Base-by-base conservation (phyloP, 2,888 invertebrate genomes). In the Eumacrocentrus americanus region DNA sequence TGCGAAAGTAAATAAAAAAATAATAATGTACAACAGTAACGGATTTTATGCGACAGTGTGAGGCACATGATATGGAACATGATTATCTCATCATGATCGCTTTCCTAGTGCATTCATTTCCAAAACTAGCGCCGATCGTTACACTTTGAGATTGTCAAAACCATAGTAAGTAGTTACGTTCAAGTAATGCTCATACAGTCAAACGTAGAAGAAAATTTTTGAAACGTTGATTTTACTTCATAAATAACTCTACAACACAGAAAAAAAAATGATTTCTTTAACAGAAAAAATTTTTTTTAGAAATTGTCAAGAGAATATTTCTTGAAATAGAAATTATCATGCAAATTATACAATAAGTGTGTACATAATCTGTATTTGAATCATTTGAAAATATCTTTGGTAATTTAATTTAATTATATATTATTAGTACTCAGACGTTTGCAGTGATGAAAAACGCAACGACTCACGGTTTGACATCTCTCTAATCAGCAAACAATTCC, bases 41-140 rank as follows among this genome's bases (percentile, higher is more conserved):
- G 37, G 25, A 48, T 56, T 11, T 12, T 34, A 34, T 16, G 5
- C 5, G 37, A 34, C 59, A 46, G 40, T 61, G 57, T 55, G 52
- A 58, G 63, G 60, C 63, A 58, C 58, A 59, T 60, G 60, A 61
- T 61, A 61, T 61, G 65, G 57, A 59, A 55, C 55, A 50, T 63
- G 22, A 56, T 50, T 53, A 53, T 42, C 37, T 18, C 42, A 58
- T 52, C 37, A 42, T 51, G 34, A 34, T 38, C 22, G 16, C 40
- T 11, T 12, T 48, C 46, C 35, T 38, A 4, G 20, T 38, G 3
- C n/a, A 18, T 23, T 34, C 34, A 12, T n/a, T n/a, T n/a, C n/a
- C n/a, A 29, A 51, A 37, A 35, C 23, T 57, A 53, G 37, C 38
- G 35, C 23, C 25, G 25, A 46, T 46, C n/a, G 25, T 46, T 46